Conservation (phyloP, 1,140 invertebrate species). For the Drosophila rhopaloa region DNA sequence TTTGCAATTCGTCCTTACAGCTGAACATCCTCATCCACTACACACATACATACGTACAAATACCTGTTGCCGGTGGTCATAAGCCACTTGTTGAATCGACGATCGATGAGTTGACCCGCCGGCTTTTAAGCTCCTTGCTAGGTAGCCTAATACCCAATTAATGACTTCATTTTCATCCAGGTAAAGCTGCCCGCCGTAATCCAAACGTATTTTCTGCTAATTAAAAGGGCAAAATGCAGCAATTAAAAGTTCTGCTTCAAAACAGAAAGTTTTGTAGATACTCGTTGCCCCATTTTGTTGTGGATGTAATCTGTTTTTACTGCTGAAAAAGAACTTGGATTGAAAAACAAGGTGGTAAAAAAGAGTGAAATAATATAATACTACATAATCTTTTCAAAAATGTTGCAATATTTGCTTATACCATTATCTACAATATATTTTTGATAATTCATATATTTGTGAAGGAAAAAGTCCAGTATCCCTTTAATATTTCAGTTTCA, state of each 20-base stretch:
- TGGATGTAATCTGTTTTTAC: neutral
- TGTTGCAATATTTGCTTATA: too few relatives aligned
- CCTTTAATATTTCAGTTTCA: too few relatives aligned
- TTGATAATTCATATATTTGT: too few relatives aligned
- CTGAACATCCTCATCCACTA: neutral
- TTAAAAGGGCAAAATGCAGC: neutral
- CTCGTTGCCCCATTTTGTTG: neutral
- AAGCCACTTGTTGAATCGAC: slow-evolving; percentile 1
- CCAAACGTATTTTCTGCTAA: neutral
- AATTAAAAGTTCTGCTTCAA: neutral
- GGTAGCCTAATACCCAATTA: slow-evolving; percentile 2
- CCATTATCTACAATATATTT: too few relatives aligned
- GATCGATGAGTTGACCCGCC: neutral
- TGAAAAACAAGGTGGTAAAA: too few relatives aligned
- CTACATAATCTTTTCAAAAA: too few relatives aligned
- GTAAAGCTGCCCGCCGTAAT: neutral
- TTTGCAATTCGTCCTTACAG: too few relatives aligned
- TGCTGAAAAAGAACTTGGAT: too few relatives aligned
- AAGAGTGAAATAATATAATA: too few relatives aligned
- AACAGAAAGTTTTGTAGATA: neutral
- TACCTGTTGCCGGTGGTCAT: slow-evolving; percentile 1
- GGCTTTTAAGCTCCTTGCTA: neutral
- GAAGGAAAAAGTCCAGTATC: too few relatives aligned
- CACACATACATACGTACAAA: neutral
- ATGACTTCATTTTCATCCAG: neutral